phyloP scores from a whole-genome alignment of 2,113 vertebrate genomes.

The Smithornis capensis region DNA sequence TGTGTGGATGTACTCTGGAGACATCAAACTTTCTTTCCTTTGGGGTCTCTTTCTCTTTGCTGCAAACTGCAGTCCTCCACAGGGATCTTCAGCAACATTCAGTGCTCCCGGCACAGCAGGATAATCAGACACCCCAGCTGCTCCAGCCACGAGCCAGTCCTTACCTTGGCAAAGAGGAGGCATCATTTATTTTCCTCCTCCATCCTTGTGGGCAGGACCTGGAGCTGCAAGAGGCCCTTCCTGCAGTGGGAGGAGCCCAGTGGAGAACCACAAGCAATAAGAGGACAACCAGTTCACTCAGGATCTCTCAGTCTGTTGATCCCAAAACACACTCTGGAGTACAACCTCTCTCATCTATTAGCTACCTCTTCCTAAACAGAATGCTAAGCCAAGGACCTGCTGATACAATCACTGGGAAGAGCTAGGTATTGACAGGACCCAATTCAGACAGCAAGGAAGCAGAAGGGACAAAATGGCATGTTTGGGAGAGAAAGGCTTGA shows the following conservation, averaged over 20 bases:
- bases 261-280: not conserved
- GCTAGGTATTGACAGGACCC: not conserved
- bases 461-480: rapidly evolving
- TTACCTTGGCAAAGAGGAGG: not conserved
- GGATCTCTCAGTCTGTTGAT: not conserved
- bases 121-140: not conserved
- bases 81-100: not conserved
- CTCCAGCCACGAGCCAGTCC: not conserved
- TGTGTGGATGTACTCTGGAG: not conserved
- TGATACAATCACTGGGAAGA: not conserved
- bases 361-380: not conserved
- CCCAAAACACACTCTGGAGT: not conserved
- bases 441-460: not conserved
- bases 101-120: not conserved
- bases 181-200: not conserved
- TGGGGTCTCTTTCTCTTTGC: not conserved
- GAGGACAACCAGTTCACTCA: not conserved
- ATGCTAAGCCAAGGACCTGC: not conserved
- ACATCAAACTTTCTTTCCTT: not conserved
- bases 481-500: not conserved
- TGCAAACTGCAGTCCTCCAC: not conserved
- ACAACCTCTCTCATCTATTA: not conserved
- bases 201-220: not conserved
- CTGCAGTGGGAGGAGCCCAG: not conserved
- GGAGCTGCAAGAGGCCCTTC: not conserved